A percentile compares a stretch with the other conserved stretches of the same genome.
Evolutionary conservation across 2,797 vertebrate species (phyloP).

Genomic region (Leuciscus waleckii): DNA sequence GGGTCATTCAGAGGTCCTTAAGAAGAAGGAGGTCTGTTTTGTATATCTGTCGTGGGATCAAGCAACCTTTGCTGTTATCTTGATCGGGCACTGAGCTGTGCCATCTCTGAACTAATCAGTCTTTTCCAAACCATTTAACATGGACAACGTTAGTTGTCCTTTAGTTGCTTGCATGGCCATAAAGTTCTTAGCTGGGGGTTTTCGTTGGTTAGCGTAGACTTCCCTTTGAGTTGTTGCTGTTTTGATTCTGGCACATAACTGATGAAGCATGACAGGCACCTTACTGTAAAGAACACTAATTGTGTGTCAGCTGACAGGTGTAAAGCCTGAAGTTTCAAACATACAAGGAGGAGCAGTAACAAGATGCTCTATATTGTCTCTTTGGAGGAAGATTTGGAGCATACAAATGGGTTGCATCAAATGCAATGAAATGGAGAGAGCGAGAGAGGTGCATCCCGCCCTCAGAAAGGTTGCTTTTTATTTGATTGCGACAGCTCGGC

Average conservation of each 20-base stretch:
- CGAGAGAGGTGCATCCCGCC: slow-evolving; percentile 61
- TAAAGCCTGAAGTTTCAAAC: slow-evolving; percentile 63
- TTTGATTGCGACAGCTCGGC: slow-evolving; percentile 70
- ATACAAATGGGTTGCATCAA: slow-evolving; percentile 64
- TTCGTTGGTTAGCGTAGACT: too few relatives aligned
- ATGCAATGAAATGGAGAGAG: slow-evolving; percentile 42
- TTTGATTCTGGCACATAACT: slow-evolving; percentile 52
- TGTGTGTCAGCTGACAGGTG: slow-evolving; percentile 47
- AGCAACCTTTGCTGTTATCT: too few relatives aligned
- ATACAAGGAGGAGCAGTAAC: slow-evolving; percentile 63
- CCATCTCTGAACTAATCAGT: too few relatives aligned
- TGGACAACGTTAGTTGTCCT: too few relatives aligned
- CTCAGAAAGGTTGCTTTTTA: slow-evolving; percentile 62
- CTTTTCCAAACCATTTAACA: too few relatives aligned
- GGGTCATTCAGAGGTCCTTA: too few relatives aligned
- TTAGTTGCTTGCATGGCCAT: too few relatives aligned
- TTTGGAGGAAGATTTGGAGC: slow-evolving; percentile 61
- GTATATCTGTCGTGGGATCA: too few relatives aligned
- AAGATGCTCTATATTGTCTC: slow-evolving; percentile 66
- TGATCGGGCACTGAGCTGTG: too few relatives aligned
- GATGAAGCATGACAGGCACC: slow-evolving; percentile 34
- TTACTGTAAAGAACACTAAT: slow-evolving; percentile 56
- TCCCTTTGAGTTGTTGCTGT: background rate
- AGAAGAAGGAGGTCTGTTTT: too few relatives aligned
- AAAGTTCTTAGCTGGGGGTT: too few relatives aligned